Evolutionary conservation across 2,113 vertebrate genomes (phyloP).

Genomic region (Meleagris gallopavo): DNA sequence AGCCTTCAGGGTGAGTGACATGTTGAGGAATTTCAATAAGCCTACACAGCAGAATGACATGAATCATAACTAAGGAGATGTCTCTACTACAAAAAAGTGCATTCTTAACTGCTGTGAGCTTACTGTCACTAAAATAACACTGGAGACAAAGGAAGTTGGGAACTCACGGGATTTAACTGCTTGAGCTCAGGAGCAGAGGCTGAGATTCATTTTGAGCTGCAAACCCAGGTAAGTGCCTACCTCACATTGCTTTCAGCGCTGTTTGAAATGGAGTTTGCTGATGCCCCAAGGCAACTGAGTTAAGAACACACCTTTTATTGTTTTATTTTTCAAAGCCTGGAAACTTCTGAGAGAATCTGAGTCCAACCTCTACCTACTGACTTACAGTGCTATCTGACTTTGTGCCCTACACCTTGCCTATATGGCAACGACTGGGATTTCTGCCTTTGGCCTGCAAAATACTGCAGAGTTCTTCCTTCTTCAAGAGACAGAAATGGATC

Average conservation of each 20-base stretch:
- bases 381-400: neutral
- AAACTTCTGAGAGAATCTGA: neutral
- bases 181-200: neutral
- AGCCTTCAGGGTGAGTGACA: conserved; percentile 55
- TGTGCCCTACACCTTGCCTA: neutral
- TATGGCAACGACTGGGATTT: neutral
- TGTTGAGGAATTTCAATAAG: conserved; percentile 66
- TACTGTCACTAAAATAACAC: conserved; percentile 14
- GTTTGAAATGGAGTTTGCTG: neutral
- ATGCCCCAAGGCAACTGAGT: neutral
- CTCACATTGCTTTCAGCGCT: neutral
- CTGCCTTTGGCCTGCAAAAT: neutral
- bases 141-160: conserved; percentile 36
- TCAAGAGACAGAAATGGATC: neutral
- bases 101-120: conserved; percentile 22
- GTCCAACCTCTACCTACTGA: neutral
- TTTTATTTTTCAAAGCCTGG: conserved; percentile 13
- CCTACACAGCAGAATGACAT: conserved; percentile 47
- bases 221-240: neutral
- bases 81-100: neutral
- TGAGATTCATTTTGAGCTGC: conserved; percentile 7
- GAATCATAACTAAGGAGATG: conserved; percentile 55
- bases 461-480: neutral
- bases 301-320: neutral
- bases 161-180: neutral